phyloP scores from a whole-genome alignment of 2,888 invertebrate species.

The Stenichneumon culpator region DNA sequence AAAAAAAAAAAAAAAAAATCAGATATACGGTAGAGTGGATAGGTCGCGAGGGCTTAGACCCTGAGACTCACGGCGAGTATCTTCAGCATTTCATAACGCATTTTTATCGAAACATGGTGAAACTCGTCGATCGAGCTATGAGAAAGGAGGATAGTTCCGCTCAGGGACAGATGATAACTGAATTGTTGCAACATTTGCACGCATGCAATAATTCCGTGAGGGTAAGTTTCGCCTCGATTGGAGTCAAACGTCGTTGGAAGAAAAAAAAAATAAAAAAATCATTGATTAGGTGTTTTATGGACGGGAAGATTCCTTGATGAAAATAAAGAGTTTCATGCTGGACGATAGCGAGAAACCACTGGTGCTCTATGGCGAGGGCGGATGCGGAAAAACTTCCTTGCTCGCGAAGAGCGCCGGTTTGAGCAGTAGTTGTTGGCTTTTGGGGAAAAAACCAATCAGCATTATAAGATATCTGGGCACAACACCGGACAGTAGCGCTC shows the following conservation, averaged over 20 bases:
- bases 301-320: slow-evolving; percentile 93
- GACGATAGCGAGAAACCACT: slow-evolving; percentile 95
- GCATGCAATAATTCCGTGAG: slow-evolving; percentile 97
- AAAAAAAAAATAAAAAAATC: not conserved
- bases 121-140: slow-evolving; percentile 97
- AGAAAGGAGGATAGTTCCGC: slow-evolving; percentile 97
- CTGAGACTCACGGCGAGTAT: slow-evolving; percentile 97
- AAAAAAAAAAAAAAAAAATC: slow-evolving; percentile 63
- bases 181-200: slow-evolving; percentile 97
- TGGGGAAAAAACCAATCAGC: slow-evolving; percentile 92
- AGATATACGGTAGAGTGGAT: slow-evolving; percentile 99
- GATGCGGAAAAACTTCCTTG: slow-evolving; percentile 98
- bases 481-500: slow-evolving; percentile 97
- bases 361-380: slow-evolving; percentile 97
- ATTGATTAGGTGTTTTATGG: slow-evolving; percentile 93
- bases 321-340: slow-evolving; percentile 93
- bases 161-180: slow-evolving; percentile 96
- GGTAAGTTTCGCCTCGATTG: slow-evolving; percentile 82
- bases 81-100: slow-evolving; percentile 97
- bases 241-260: not conserved
- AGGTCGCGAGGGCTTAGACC: slow-evolving; percentile 96
- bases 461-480: slow-evolving; percentile 97
- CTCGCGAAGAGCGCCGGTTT: slow-evolving; percentile 96
- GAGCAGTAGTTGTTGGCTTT: slow-evolving; percentile 91
- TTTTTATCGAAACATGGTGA: slow-evolving; percentile 96